Percentiles rank a stretch among this genome's conserved stretches.
phyloP scores from a whole-genome alignment of 2,797 vertebrate genomes.

The Sebastes minor region DNA sequence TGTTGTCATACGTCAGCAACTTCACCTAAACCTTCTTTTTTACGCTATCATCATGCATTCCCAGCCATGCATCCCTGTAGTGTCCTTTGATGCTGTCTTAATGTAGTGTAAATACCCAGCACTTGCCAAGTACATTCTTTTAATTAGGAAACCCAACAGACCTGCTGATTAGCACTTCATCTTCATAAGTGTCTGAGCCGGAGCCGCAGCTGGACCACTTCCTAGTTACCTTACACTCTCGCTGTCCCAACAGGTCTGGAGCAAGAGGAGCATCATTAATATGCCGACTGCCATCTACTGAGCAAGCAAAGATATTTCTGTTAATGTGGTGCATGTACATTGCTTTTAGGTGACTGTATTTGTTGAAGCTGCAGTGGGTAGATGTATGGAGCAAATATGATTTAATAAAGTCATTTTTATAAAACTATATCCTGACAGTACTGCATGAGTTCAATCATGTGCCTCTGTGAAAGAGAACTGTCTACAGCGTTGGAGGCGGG shows the following conservation, averaged over 20 bases:
- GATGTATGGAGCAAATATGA: too few relatives aligned
- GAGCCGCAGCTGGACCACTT: constrained; percentile 38
- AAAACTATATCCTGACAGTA: too few relatives aligned
- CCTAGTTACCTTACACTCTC: constrained; percentile 21
- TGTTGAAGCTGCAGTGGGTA: not conserved
- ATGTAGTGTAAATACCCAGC: constrained; percentile 54
- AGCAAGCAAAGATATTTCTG: not conserved
- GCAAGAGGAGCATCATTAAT: constrained; percentile 27
- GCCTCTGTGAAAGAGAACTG: too few relatives aligned
- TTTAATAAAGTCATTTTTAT: too few relatives aligned
- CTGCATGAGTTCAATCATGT: too few relatives aligned
- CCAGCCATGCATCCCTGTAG: constrained; percentile 2
- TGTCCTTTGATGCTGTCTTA: constrained; percentile 48
- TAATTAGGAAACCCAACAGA: constrained; percentile 63
- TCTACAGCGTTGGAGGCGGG: too few relatives aligned
- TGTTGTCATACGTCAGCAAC: not conserved
- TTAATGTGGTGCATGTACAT: not conserved
- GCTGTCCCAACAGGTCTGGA: constrained; percentile 46
- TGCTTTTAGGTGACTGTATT: not conserved
- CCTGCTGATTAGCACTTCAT: constrained; percentile 62
- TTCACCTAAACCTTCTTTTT: not conserved
- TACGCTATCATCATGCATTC: not conserved
- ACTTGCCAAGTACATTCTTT: constrained; percentile 57
- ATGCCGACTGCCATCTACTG: constrained; percentile 13
- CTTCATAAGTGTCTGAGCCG: constrained; percentile 56